Conservation (phyloP, 2,113 vertebrate genomes). For the Percina caprodes region DNA sequence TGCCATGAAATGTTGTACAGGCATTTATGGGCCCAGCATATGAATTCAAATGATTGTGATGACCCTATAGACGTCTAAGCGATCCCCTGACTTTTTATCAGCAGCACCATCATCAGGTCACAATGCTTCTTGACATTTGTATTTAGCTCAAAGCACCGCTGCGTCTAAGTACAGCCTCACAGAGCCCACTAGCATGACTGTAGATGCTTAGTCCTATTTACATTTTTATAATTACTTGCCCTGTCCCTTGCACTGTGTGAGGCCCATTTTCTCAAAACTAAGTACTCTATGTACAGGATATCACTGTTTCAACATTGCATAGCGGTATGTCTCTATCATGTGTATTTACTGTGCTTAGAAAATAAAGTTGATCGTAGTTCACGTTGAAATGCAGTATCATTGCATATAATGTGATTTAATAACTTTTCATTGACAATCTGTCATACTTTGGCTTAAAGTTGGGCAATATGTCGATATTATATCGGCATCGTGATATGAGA, state of each 20-base stretch:
- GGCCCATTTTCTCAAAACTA: background rate
- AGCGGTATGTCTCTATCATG: background rate
- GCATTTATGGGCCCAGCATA: background rate
- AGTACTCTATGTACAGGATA: background rate
- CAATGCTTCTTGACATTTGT: too few species aligned
- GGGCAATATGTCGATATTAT: too few species aligned
- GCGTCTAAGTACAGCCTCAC: background rate
- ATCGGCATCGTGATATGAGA: too few species aligned
- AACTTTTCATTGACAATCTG: slow-evolving; percentile 25
- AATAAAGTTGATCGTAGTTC: slow-evolving; percentile 13
- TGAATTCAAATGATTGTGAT: background rate
- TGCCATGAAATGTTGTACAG: background rate
- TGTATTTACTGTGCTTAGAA: background rate
- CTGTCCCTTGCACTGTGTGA: background rate
- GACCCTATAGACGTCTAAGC: background rate
- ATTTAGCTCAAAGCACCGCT: too few species aligned
- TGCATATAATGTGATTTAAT: slow-evolving; percentile 15
- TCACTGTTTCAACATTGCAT: background rate
- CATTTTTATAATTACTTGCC: too few species aligned
- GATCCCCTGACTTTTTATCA: background rate
- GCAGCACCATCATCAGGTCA: too few species aligned
- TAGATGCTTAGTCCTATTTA: background rate
- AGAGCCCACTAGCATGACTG: background rate
- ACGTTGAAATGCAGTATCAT: background rate
- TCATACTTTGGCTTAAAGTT: background rate